Evolutionary conservation across 2,113 vertebrate species (phyloP).

Genomic region (Enhydra lutris): DNA sequence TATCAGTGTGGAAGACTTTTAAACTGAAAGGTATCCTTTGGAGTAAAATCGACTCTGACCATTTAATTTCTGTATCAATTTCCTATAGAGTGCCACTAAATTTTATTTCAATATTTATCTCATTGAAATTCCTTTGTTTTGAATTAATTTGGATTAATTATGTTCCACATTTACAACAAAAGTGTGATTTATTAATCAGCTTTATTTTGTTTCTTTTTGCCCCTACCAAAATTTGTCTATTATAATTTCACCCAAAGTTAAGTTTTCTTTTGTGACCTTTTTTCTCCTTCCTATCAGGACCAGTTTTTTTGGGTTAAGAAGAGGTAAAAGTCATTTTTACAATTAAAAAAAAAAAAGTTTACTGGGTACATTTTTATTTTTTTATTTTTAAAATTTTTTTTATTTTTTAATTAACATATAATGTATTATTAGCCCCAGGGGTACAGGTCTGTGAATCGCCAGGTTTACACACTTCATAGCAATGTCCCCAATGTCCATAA

Average conservation of each 20-base stretch:
- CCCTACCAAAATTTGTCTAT: neutral
- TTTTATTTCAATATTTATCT: neutral
- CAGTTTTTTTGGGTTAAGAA: constrained; percentile 4
- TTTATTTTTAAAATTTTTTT: too few relatives aligned
- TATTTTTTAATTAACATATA: too few relatives aligned
- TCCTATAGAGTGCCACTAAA: neutral
- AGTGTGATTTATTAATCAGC: neutral
- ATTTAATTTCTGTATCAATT: constrained; percentile 2
- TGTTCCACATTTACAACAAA: constrained; percentile 14
- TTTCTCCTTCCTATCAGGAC: neutral
- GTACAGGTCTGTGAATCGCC: too few relatives aligned
- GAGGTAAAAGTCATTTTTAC: neutral
- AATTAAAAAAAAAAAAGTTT: neutral
- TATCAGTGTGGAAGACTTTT: neutral
- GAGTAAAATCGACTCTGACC: neutral
- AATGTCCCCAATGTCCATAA: too few relatives aligned
- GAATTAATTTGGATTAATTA: neutral
- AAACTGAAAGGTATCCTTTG: neutral
- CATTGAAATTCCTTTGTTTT: neutral
- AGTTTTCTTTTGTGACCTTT: neutral
- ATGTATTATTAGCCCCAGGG: too few relatives aligned
- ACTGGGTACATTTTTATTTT: neutral
- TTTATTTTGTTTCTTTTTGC: constrained; percentile 23
- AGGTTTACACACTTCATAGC: too few relatives aligned
- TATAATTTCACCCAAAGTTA: neutral